Conservation (phyloP, 2,888 invertebrate genomes). For the Elaeidobius kamerunicus region DNA sequence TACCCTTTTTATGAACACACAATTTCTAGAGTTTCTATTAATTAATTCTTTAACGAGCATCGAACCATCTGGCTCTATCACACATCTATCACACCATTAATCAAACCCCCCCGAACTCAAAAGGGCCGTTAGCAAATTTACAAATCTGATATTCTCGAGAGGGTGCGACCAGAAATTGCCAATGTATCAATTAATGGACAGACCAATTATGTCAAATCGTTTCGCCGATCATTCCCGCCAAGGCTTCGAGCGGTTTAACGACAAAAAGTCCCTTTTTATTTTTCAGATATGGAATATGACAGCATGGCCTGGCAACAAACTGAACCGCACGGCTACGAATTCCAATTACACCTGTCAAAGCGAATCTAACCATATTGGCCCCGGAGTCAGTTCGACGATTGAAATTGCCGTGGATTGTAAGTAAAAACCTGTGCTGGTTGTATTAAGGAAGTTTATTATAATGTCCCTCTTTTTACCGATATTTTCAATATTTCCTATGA, state of each 20-base stretch:
- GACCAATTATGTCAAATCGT: constrained; percentile 8
- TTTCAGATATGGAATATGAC: constrained; percentile 79
- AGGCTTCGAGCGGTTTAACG: constrained; percentile 2
- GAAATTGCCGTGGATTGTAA: constrained; percentile 88
- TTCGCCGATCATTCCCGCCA: not conserved
- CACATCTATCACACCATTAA: too few relatives aligned
- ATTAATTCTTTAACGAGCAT: too few relatives aligned
- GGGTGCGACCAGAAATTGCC: not conserved
- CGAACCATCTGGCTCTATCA: too few relatives aligned
- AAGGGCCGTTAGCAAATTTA: not conserved
- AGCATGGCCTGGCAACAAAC: constrained; percentile 73
- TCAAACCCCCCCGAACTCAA: too few relatives aligned
- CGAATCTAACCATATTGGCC: constrained; percentile 64
- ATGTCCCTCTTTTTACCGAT: too few relatives aligned
- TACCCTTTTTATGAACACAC: too few relatives aligned
- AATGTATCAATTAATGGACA: constrained; percentile 9
- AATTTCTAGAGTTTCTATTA: too few relatives aligned
- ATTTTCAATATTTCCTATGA: too few relatives aligned
- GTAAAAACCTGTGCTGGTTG: too few relatives aligned
- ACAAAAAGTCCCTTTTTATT: constrained; percentile 6
- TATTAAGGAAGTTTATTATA: too few relatives aligned
- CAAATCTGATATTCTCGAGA: constrained; percentile 1
- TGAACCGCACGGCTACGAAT: constrained; percentile 74
- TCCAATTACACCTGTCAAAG: constrained; percentile 83
- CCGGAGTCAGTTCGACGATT: constrained; percentile 78